These are phyloP conservation scores for Cheirogaleus major DNA, from an alignment of 2,797 vertebrate species.

Conservation along the genomic window DNA sequence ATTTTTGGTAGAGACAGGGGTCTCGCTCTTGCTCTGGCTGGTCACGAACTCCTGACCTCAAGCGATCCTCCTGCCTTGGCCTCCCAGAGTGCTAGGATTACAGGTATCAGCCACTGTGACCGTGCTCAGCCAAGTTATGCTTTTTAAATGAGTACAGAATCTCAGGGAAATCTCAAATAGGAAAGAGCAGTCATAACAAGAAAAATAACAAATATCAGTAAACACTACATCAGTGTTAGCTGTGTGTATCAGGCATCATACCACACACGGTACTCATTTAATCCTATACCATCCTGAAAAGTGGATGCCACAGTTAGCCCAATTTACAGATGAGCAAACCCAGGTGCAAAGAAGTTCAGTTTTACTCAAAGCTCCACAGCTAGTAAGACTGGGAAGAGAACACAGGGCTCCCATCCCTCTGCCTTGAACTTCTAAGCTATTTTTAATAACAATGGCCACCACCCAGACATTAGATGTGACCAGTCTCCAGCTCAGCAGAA, in stretches of 20 bases:
- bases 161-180: conserved; percentile 6
- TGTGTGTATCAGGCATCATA: neutral
- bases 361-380: neutral
- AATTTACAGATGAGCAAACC: conserved; percentile 34
- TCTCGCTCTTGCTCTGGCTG: neutral
- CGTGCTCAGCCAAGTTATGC: neutral
- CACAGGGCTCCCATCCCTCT: neutral
- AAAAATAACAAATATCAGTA: conserved; percentile 22
- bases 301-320: neutral
- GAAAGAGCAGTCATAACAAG: neutral
- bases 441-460: neutral
- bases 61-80: neutral
- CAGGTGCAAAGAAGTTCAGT: neutral
- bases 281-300: neutral
- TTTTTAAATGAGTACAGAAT: conserved; percentile 20
- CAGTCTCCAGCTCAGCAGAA: conserved; percentile 20
- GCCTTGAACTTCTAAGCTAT: neutral
- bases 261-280: neutral
- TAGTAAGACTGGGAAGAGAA: neutral
- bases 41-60: neutral
- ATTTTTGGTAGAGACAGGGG: neutral
- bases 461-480: conserved; percentile 13
- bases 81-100: neutral
- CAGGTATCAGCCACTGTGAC: neutral
- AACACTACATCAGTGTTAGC: neutral